These are phyloP conservation scores for Petrocephalus microphthalmus DNA, from an alignment of 2,113 vertebrate species.

Conservation along the genomic window DNA sequence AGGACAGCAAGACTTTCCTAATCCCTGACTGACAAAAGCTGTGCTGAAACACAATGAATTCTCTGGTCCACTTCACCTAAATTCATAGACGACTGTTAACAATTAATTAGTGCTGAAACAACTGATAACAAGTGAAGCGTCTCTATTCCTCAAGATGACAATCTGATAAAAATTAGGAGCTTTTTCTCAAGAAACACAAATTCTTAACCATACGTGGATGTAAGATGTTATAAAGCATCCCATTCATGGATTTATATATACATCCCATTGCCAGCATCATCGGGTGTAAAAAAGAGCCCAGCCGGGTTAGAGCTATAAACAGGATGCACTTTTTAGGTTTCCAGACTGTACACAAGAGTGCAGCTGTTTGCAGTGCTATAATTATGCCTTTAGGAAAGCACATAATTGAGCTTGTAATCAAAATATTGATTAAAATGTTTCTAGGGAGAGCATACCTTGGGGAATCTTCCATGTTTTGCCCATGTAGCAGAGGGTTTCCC, in stretches of 20 bases:
- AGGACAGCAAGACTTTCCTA: no score
- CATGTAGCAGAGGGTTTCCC: background rate
- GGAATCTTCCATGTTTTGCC: slow-evolving; percentile 9
- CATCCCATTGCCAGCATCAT: background rate
- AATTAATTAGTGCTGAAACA: background rate
- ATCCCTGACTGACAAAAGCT: no score
- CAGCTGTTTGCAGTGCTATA: background rate
- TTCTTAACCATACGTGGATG: background rate
- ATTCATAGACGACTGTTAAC: background rate
- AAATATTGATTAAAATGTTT: slow-evolving; percentile 46
- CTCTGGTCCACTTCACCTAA: background rate
- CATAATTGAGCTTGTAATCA: slow-evolving; percentile 27
- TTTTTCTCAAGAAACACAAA: background rate
- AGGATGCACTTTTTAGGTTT: background rate
- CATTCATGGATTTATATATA: background rate
- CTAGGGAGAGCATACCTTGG: slow-evolving; percentile 22
- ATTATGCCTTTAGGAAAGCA: background rate
- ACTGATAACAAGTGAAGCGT: background rate
- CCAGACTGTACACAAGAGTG: background rate
- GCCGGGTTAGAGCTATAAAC: background rate
- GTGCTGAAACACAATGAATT: background rate
- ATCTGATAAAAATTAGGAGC: background rate
- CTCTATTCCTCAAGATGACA: background rate
- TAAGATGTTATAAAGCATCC: background rate
- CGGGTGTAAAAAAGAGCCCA: background rate